Conservation (phyloP, 2,113 vertebrate species). For the Actinemys pallida region DNA sequence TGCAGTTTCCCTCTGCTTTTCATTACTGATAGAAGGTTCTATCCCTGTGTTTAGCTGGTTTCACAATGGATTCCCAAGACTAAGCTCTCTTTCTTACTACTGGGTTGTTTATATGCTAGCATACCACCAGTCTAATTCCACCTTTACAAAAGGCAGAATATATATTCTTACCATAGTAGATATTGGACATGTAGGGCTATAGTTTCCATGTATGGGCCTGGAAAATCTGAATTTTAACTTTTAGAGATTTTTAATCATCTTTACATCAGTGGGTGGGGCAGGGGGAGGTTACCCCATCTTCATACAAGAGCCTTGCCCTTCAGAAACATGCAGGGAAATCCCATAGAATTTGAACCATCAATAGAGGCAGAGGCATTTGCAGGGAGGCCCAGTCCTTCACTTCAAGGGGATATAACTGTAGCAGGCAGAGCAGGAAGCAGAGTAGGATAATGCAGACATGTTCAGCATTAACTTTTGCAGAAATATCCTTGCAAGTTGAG, state of each 20-base stretch:
- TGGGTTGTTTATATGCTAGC: constrained; percentile 42
- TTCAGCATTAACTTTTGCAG: neutral
- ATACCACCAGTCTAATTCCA: constrained; percentile 12
- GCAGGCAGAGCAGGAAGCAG: neutral
- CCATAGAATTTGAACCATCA: neutral
- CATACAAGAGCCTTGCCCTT: neutral
- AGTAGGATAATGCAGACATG: neutral
- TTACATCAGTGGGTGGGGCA: neutral
- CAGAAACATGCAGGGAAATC: neutral
- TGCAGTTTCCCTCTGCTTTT: constrained; percentile 72
- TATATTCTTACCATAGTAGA: neutral
- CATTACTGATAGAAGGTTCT: constrained; percentile 60
- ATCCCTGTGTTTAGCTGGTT: constrained; percentile 45
- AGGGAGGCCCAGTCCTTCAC: neutral
- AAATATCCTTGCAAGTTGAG: neutral
- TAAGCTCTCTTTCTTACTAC: constrained; percentile 41
- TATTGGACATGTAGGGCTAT: neutral
- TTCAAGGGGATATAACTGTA: neutral
- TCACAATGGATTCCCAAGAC: constrained; percentile 40
- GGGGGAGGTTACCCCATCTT: neutral
- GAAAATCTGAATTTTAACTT: neutral
- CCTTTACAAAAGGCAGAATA: neutral
- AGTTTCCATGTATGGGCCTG: neutral
- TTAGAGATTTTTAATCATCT: neutral
- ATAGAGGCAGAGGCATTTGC: neutral